These are phyloP conservation scores for Argyrosomus regius DNA, from an alignment of 2,797 vertebrate species.

Conservation along the genomic window DNA sequence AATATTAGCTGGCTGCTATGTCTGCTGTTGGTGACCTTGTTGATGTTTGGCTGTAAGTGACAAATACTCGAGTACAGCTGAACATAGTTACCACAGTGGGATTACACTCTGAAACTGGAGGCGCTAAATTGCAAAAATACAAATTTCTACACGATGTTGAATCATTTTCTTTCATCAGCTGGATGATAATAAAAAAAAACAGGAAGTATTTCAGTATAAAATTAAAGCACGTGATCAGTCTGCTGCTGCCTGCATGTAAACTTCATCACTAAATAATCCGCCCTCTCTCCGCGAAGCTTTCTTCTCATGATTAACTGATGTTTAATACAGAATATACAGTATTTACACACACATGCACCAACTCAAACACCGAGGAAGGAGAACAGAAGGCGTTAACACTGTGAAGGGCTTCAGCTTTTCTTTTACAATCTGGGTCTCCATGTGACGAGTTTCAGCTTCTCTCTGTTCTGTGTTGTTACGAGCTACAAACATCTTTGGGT, in stretches of 20 bases:
- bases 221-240: background rate
- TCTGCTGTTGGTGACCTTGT: too few species aligned
- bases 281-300: background rate
- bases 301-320: background rate
- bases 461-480: background rate
- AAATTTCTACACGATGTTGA: too few species aligned
- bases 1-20: too few species aligned
- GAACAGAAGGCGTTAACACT: background rate
- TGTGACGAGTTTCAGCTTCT: background rate
- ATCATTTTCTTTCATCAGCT: too few species aligned
- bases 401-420: background rate
- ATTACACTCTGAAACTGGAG: too few species aligned
- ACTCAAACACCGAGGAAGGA: background rate
- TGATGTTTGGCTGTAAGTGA: too few species aligned
- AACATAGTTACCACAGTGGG: too few species aligned
- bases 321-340: slow-evolving; percentile 10
- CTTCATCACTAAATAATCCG: background rate
- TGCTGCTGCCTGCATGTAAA: slow-evolving; percentile 1
- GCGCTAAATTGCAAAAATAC: too few species aligned
- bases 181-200: background rate
- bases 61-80: too few species aligned
- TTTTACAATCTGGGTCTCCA: slow-evolving; percentile 6
- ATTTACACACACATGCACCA: slow-evolving; percentile 26
- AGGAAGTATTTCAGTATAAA: background rate
- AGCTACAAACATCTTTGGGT: background rate